Conservation (phyloP, 2,797 vertebrate genomes). For the Todus mexicanus region DNA sequence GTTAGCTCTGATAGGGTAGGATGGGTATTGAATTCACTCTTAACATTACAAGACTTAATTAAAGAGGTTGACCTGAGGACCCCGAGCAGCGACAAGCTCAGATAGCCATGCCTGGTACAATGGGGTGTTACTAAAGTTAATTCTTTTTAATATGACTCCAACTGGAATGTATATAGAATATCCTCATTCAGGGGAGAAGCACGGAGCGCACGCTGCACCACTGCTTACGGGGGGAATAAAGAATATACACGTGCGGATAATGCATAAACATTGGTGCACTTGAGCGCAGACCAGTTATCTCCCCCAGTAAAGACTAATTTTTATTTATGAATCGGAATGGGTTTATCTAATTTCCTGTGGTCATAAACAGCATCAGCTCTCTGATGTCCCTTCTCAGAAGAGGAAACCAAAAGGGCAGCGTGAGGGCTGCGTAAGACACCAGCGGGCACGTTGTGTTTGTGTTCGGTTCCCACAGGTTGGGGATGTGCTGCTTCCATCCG, state of each 20-base stretch:
- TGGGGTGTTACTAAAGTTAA: constrained; percentile 31
- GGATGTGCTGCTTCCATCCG: fast-evolving
- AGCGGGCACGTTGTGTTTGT: fast-evolving
- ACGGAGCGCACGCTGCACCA: neutral
- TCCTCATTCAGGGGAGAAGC: neutral
- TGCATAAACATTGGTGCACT: neutral
- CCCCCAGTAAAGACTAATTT: neutral
- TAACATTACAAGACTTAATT: constrained; percentile 67
- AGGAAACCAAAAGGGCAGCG: neutral
- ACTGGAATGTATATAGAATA: neutral
- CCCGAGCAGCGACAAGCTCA: constrained; percentile 36
- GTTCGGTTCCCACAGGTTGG: neutral
- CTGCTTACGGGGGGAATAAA: neutral
- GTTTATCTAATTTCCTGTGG: neutral
- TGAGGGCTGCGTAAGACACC: no score
- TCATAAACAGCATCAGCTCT: neutral
- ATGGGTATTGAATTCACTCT: constrained; percentile 63
- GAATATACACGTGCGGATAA: neutral
- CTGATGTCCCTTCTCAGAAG: neutral
- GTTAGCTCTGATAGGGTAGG: constrained; percentile 60
- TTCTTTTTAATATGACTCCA: constrained; percentile 18
- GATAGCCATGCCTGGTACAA: constrained; percentile 35
- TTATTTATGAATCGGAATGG: neutral
- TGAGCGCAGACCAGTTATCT: neutral
- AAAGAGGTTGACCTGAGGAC: constrained; percentile 69